Evolutionary conservation across 2,797 vertebrate genomes (phyloP).

Genomic region (Hippopotamyrus pictus): DNA sequence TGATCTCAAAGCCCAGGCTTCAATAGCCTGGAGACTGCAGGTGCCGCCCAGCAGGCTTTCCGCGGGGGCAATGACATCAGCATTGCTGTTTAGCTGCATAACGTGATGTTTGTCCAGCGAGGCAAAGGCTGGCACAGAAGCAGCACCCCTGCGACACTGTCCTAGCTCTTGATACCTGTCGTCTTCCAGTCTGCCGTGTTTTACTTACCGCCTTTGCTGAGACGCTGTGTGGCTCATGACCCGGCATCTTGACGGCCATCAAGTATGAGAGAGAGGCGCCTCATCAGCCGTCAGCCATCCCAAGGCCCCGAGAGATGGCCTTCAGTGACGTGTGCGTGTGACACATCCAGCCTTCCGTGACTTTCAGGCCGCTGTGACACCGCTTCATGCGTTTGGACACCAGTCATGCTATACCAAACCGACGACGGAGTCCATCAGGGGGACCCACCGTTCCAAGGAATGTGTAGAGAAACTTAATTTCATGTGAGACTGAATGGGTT

Average conservation of each 20-base stretch:
- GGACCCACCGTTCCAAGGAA: not conserved
- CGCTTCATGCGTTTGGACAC: not conserved
- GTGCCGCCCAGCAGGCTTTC: constrained; percentile 44
- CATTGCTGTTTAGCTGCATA: constrained; percentile 15
- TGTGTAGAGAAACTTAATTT: not conserved
- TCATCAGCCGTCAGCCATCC: not conserved
- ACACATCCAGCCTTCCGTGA: not conserved
- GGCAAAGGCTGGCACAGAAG: not conserved
- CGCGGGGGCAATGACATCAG: constrained; percentile 52
- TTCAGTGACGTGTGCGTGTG: not conserved
- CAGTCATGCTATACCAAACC: not conserved
- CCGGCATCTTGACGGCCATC: not conserved
- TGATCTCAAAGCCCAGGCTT: not conserved
- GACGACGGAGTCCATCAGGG: not conserved
- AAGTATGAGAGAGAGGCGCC: not conserved
- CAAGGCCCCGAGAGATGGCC: not conserved
- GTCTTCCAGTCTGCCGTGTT: not conserved
- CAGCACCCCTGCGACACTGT: not conserved
- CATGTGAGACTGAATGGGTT: not conserved
- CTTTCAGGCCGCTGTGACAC: not conserved
- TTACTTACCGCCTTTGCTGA: not conserved
- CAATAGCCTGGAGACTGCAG: constrained; percentile 56
- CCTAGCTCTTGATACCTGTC: not conserved
- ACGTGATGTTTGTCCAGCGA: not conserved
- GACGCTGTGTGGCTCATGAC: not conserved